Conservation (phyloP, 2,113 vertebrate genomes). For the Natator depressus region DNA sequence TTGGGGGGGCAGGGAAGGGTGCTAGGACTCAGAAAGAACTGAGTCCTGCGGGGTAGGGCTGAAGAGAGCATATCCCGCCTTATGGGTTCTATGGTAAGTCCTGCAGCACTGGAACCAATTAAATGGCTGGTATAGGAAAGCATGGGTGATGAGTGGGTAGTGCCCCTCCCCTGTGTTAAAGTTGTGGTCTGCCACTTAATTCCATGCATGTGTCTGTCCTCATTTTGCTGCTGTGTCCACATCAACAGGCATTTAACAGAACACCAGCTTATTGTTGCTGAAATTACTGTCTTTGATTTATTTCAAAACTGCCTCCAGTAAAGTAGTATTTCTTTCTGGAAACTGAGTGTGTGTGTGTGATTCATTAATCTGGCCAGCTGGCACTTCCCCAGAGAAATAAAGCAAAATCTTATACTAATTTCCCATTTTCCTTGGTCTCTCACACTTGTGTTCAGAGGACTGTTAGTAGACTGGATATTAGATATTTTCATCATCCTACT, state of each 20-base stretch:
- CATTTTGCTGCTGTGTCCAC: background rate
- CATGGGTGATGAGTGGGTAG: background rate
- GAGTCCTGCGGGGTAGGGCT: background rate
- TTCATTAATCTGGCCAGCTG: background rate
- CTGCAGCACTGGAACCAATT: background rate
- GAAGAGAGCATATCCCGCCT: background rate
- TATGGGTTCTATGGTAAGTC: background rate
- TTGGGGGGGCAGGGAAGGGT: background rate
- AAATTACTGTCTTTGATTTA: background rate
- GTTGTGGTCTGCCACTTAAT: background rate
- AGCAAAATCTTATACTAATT: background rate
- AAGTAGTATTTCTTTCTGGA: background rate
- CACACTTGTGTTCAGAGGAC: background rate
- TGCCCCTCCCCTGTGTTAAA: background rate
- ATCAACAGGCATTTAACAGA: background rate
- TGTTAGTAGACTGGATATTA: background rate
- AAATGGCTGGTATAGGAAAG: background rate
- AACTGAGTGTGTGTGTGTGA: background rate
- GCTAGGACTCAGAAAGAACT: background rate
- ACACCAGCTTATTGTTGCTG: background rate
- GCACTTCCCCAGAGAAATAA: background rate
- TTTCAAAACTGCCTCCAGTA: slow-evolving; percentile 20
- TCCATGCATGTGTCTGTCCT: background rate
- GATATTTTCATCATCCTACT: background rate
- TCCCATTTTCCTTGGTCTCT: background rate